Evolutionary conservation across 2,797 vertebrate genomes (phyloP).

Genomic region (Poecile montanus): DNA sequence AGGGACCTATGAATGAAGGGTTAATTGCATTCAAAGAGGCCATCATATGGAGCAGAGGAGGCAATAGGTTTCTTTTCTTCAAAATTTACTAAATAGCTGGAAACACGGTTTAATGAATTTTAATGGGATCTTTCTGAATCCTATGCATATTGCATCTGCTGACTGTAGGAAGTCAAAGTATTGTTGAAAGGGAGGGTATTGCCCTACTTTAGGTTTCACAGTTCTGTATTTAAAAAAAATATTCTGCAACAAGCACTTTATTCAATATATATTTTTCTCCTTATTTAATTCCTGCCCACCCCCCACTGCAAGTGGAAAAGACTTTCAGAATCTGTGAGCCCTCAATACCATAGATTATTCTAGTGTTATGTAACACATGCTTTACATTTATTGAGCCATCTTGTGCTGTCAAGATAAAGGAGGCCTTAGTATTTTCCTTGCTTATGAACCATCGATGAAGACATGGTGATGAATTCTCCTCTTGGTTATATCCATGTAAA

Average conservation of each 20-base stretch:
- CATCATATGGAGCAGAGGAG: conserved; percentile 39
- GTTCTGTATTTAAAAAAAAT: conserved; percentile 52
- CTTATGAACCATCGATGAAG: neutral
- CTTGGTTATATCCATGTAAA: neutral
- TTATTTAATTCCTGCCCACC: conserved; percentile 5
- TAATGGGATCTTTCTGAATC: conserved; percentile 70
- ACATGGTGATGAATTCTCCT: neutral
- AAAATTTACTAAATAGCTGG: conserved; percentile 68
- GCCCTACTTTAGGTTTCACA: conserved; percentile 47
- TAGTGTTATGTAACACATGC: conserved; percentile 30
- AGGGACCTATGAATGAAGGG: conserved; percentile 57
- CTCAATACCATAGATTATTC: conserved; percentile 57
- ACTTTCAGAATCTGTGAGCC: conserved; percentile 16
- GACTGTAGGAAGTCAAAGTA: conserved; percentile 58
- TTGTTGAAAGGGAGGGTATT: conserved; percentile 51
- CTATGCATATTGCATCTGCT: conserved; percentile 60
- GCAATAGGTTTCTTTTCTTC: conserved; percentile 66
- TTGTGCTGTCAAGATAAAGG: conserved; percentile 50
- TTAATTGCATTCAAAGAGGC: conserved; percentile 64
- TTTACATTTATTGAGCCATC: conserved; percentile 63
- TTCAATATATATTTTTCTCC: conserved; percentile 48
- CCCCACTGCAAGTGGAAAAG: neutral
- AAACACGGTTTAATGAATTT: conserved; percentile 73
- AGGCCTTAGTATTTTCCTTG: conserved; percentile 19
- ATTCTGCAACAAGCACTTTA: conserved; percentile 64